phyloP scores from a whole-genome alignment of 2,113 vertebrate species.

The Laticauda colubrina region DNA sequence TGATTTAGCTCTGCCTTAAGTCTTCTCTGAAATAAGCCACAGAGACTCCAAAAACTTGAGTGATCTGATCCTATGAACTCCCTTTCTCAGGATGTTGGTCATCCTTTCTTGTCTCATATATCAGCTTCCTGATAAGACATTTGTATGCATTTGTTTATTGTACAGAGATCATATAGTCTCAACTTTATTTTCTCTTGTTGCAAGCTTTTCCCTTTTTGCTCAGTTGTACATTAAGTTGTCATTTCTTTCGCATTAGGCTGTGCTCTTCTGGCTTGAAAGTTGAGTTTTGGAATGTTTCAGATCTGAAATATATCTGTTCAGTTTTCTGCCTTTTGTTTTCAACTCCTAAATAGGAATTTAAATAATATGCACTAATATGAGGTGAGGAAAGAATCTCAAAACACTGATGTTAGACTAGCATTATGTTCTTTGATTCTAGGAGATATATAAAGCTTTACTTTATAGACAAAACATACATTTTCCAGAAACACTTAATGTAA shows the following conservation, averaged over 20 bases:
- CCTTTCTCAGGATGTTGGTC: background rate
- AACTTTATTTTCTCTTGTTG: conserved; percentile 31
- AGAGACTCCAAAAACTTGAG: background rate
- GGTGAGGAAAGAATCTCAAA: conserved; percentile 35
- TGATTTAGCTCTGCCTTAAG: background rate
- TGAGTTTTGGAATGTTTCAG: conserved; percentile 20
- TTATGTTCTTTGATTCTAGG: conserved; percentile 39
- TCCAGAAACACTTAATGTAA: background rate
- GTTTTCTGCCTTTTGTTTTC: conserved; percentile 26
- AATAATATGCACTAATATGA: conserved; percentile 28
- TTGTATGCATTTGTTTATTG: no score
- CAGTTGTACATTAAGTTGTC: conserved; percentile 43
- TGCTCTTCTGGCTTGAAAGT: conserved; percentile 32
- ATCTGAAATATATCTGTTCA: conserved; percentile 30
- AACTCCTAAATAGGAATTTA: conserved; percentile 31
- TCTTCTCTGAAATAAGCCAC: background rate
- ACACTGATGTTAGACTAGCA: conserved; percentile 18
- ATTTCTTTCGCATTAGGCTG: conserved; percentile 49
- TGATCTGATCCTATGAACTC: background rate
- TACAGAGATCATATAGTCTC: background rate
- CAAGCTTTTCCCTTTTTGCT: conserved; percentile 48
- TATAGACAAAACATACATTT: background rate
- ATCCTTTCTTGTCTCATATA: background rate
- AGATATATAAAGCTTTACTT: background rate
- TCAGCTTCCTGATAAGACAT: no score